Evolutionary conservation across 2,888 invertebrate genomes (phyloP), one percentile per base, ranked within the genome.

Genomic region (Choreutis nemorana): DNA sequence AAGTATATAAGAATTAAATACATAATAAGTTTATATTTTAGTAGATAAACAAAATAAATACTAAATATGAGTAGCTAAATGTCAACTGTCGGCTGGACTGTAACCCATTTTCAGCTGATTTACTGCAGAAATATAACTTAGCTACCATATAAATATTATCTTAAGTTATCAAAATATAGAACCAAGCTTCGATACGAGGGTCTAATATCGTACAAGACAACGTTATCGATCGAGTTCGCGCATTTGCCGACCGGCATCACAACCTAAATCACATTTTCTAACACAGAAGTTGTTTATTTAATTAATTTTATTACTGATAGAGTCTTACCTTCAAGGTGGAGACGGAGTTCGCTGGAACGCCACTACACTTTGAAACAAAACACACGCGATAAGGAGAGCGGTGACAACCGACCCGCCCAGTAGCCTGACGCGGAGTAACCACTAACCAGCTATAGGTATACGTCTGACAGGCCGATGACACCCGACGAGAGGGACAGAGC

Each of bases 141-240:
- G n/a, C n/a, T n/a, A n/a, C n/a, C n/a, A n/a, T n/a, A n/a, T n/a
- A n/a, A n/a, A n/a, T n/a, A n/a, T n/a, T n/a, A n/a, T n/a, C n/a
- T n/a, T n/a, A n/a, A n/a, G n/a, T n/a, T n/a, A n/a, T n/a, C n/a
- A n/a, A n/a, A n/a, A n/a, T n/a, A n/a, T n/a, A n/a, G n/a, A n/a
- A n/a, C n/a, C n/a, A n/a, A n/a, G n/a, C n/a, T n/a, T n/a, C n/a
- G n/a, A n/a, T n/a, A n/a, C n/a, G n/a, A n/a, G n/a, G n/a, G n/a
- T n/a, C n/a, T n/a, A n/a, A 18, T 8, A 18, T 49, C 53, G 48
- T 52, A 44, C 52, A 59, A 55, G 67, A 68, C 67, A 70, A 71
- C 68, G 61, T 66, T 75, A 78, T 78, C 70, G 77, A 78, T 77
- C 77, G 75, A 37, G 39, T 52, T 41, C 56, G 59, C 58, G 62